These are phyloP conservation scores for Megamerina dolium DNA, from an alignment of 2,888 invertebrate species.

Conservation along the genomic window DNA sequence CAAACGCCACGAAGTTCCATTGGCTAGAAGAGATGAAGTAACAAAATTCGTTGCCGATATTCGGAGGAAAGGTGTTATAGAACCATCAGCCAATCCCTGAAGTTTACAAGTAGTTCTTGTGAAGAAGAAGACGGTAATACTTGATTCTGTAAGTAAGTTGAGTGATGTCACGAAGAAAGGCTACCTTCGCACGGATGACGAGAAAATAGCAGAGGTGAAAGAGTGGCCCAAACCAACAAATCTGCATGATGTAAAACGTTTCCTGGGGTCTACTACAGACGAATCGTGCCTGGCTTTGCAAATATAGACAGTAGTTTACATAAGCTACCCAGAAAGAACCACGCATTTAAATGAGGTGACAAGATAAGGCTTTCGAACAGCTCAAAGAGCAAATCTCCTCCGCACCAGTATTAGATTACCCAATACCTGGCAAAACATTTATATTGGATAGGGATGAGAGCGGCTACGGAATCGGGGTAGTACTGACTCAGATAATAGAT, in stretches of 20 bases:
- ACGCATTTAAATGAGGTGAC: not conserved
- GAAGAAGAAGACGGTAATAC: too few relatives aligned
- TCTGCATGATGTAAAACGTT: not conserved
- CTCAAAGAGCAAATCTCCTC: not conserved
- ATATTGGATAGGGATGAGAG: slow-evolving; percentile 13
- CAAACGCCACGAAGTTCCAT: slow-evolving; percentile 1
- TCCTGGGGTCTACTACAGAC: not conserved
- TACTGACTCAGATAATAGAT: slow-evolving; percentile 8
- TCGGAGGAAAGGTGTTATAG: slow-evolving; percentile 3
- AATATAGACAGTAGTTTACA: not conserved
- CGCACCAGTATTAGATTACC: slow-evolving; percentile 6
- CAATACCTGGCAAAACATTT: slow-evolving; percentile 6
- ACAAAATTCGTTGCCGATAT: slow-evolving; percentile 5
- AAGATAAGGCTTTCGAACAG: not conserved
- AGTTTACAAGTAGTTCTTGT: slow-evolving; percentile 5
- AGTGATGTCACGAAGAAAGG: slow-evolving; percentile 6
- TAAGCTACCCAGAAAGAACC: not conserved
- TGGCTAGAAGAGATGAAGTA: slow-evolving; percentile 8
- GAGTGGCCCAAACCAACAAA: not conserved
- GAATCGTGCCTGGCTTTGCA: not conserved
- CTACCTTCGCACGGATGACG: not conserved
- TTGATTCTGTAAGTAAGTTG: too few relatives aligned
- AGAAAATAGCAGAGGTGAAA: not conserved
- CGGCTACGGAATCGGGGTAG: slow-evolving; percentile 10
- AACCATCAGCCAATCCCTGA: slow-evolving; percentile 8